These are phyloP conservation scores for Sesia apiformis DNA, from an alignment of 2,888 invertebrate genomes.

Conservation along the genomic window DNA sequence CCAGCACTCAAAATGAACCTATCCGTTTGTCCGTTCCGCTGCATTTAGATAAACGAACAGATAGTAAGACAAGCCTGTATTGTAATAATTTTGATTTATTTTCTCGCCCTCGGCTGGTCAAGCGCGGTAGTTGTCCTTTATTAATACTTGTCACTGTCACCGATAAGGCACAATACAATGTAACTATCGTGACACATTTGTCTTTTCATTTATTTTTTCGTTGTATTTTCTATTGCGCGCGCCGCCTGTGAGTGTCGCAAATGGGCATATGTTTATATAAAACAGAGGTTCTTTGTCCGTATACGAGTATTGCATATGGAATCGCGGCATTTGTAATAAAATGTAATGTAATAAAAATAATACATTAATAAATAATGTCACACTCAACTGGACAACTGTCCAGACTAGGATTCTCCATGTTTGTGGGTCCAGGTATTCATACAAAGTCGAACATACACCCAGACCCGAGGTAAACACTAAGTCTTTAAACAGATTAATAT, in stretches of 20 bases:
- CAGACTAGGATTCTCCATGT: no score
- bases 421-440: no score
- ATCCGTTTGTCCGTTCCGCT: conserved; percentile 38
- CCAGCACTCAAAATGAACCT: not conserved
- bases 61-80: conserved; percentile 42
- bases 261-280: not conserved
- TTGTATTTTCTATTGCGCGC: conserved; percentile 17
- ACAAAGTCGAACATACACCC: no score
- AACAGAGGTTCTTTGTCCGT: not conserved
- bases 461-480: no score
- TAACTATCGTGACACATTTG: conserved; percentile 48
- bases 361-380: no score
- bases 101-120: conserved; percentile 17
- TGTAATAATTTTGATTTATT: conserved; percentile 58
- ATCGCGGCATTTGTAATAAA: no score
- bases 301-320: no score
- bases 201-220: conserved; percentile 16
- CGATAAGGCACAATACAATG: conserved; percentile 40
- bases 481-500: no score
- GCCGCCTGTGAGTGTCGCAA: conserved; percentile 6
- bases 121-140: conserved; percentile 60
- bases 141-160: conserved; percentile 67
- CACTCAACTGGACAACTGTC: no score
- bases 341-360: no score
- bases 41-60: conserved; percentile 53